These are phyloP conservation scores for Dicyrtoma fusca DNA, from an alignment of 2,888 invertebrate genomes.

Conservation along the genomic window DNA sequence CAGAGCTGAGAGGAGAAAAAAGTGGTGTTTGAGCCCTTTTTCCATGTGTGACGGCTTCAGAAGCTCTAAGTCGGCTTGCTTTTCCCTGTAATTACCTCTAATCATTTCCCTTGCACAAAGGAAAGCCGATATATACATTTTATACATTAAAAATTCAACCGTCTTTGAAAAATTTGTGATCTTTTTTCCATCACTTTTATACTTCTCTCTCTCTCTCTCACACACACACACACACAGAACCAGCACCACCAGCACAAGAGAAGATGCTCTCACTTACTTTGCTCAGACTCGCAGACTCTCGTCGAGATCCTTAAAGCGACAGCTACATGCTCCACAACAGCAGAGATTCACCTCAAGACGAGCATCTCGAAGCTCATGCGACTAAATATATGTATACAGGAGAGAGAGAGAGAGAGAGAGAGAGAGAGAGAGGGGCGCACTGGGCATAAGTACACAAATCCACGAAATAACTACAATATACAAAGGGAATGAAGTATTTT, in stretches of 20 bases:
- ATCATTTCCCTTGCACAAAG: slow-evolving; percentile 58
- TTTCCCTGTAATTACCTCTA: slow-evolving; percentile 58
- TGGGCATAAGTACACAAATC: neutral
- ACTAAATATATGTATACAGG: neutral
- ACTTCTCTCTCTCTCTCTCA: slow-evolving; percentile 21
- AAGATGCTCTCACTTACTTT: neutral
- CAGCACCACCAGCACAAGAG: too few relatives aligned
- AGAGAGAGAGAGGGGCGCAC: neutral
- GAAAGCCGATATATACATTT: slow-evolving; percentile 57
- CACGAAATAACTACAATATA: too few relatives aligned
- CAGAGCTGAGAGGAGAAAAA: slow-evolving; percentile 45
- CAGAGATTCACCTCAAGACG: too few relatives aligned
- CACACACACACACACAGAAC: neutral
- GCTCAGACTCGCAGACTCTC: neutral
- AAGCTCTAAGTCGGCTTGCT: slow-evolving; percentile 58
- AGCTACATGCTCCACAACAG: too few relatives aligned
- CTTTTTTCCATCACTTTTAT: slow-evolving; percentile 43
- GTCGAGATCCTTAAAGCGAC: too few relatives aligned
- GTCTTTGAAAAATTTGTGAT: slow-evolving; percentile 45
- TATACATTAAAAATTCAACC: slow-evolving; percentile 54
- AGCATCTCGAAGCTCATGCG: too few relatives aligned
- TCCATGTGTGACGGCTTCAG: slow-evolving; percentile 57
- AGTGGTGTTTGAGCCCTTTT: slow-evolving; percentile 55
- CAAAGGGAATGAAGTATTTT: too few relatives aligned
- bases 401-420: neutral